Evolutionary conservation across 2,113 vertebrate species (phyloP).

Genomic region (Heptranchias perlo): DNA sequence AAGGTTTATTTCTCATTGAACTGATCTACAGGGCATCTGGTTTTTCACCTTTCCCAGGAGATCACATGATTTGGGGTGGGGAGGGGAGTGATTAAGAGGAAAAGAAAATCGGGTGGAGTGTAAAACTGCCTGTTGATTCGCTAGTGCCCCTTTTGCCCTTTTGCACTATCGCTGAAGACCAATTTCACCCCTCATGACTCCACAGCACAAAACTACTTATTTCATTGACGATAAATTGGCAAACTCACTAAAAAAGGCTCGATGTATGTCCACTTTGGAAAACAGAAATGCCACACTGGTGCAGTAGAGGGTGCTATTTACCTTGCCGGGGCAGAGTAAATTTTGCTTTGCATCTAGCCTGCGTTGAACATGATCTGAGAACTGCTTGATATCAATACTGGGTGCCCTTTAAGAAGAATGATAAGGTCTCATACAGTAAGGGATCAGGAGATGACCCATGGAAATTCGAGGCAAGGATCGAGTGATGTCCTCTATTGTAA

Average conservation of each 20-base stretch:
- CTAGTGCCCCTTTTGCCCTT: not conserved
- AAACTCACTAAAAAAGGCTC: not conserved
- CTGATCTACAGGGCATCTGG: not conserved
- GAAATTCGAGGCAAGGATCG: not conserved
- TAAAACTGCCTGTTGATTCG: not conserved
- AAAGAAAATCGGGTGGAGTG: not conserved
- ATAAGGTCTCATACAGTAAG: not conserved
- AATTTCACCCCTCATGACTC: not conserved
- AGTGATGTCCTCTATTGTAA: not conserved
- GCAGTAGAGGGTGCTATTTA: not conserved
- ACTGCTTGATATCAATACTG: not conserved
- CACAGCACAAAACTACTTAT: not conserved
- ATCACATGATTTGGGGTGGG: too few species aligned
- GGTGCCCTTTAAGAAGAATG: not conserved
- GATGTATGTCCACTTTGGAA: not conserved
- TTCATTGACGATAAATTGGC: not conserved
- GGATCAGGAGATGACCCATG: not conserved
- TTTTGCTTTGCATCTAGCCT: not conserved
- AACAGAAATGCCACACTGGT: not conserved
- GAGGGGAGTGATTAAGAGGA: not conserved
- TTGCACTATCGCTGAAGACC: not conserved
- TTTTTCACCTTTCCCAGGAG: too few species aligned
- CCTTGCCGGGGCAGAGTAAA: not conserved
- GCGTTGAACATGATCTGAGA: not conserved
- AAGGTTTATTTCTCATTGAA: not conserved